Evolutionary conservation across 2,797 vertebrate species (phyloP), one percentile per base, ranked within the genome.

Genomic region (Peromyscus melanophrys): DNA sequence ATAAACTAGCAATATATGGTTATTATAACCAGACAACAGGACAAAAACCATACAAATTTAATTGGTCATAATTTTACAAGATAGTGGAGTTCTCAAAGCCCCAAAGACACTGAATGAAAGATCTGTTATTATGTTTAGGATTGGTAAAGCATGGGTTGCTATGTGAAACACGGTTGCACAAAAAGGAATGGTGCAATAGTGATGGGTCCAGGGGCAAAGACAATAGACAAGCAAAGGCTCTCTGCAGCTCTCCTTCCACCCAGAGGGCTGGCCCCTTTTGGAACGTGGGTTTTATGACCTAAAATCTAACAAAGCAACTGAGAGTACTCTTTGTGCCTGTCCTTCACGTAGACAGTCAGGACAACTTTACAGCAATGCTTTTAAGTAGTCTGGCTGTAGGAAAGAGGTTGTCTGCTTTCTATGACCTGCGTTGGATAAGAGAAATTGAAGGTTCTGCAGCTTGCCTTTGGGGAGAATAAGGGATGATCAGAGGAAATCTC

Each of bases 161-260:
- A 29, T 37, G 16, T 59, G 1, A 71, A 37, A 49, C 13, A 23
- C 17, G 17, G 40, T 59, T 59, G 34, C 14, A 67, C 8, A 9
- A 65, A 76, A 43, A 94, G 65, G 16, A 21, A 25, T 59, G 2
- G 16, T 71, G 19, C 23, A 59, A 34, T 52, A n/a, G 21, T 61
- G 29, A 25, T 59, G 31, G 1, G 1, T 6, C 29, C 21, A 46
- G 2, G 8, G 31, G 1, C 17, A 31, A 21, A 57, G 6, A 21
- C 16, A 11, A 49, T 10, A 49, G 37, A 34, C 71, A 52, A n/a
- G 13, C 19, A 63, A 25, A 5, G 25, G 8, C 11, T 69, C 65
- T 23, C 23, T 87, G 40, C 3, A 10, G 29, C n/a, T 17, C 57
- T 65, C 46, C 43, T 43, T 73, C 67, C 34, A 43, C n/a, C n/a